Conservation (phyloP, 37 sponge, comb jelly and placozoan genomes). For the Lycopodina hypogea region DNA sequence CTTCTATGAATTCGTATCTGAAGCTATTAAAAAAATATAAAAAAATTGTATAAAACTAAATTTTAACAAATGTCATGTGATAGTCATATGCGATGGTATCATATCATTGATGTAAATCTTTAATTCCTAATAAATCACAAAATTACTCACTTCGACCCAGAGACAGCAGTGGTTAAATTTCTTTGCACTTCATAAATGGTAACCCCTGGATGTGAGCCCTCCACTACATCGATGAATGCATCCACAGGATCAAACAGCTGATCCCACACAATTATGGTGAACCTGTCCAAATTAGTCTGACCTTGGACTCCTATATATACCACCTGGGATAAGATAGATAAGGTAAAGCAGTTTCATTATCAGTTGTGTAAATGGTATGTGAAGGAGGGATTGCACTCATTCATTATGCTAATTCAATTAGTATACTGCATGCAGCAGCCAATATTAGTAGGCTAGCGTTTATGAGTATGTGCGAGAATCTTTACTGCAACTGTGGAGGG, state of each 20-base stretch:
- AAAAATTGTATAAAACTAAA: slow-evolving; percentile 20
- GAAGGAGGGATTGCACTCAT: too few relatives aligned
- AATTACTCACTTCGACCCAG: too few relatives aligned
- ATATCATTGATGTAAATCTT: neutral
- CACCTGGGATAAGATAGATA: slow-evolving; percentile 34
- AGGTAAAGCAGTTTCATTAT: too few relatives aligned
- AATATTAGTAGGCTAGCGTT: too few relatives aligned
- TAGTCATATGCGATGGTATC: too few relatives aligned
- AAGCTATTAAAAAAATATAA: neutral
- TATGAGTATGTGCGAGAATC: too few relatives aligned
- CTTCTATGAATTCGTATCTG: slow-evolving; percentile 41
- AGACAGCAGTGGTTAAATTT: slow-evolving; percentile 8
- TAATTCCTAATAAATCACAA: neutral
- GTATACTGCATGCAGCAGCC: too few relatives aligned
- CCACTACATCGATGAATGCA: slow-evolving; percentile 38
- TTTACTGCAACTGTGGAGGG: too few relatives aligned
- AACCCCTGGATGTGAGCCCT: slow-evolving; percentile 22
- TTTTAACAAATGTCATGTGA: slow-evolving; percentile 6
- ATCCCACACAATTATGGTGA: slow-evolving; percentile 53
- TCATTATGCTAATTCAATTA: too few relatives aligned
- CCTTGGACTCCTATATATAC: slow-evolving; percentile 60
- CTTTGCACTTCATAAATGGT: slow-evolving; percentile 23
- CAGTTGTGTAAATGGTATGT: too few relatives aligned
- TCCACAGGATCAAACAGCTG: slow-evolving; percentile 31
- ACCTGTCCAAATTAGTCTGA: slow-evolving; percentile 20